Percentiles rank a stretch among this genome's conserved stretches.
Conservation (phyloP, 1,140 invertebrate genomes). For the Lineus longissimus region DNA sequence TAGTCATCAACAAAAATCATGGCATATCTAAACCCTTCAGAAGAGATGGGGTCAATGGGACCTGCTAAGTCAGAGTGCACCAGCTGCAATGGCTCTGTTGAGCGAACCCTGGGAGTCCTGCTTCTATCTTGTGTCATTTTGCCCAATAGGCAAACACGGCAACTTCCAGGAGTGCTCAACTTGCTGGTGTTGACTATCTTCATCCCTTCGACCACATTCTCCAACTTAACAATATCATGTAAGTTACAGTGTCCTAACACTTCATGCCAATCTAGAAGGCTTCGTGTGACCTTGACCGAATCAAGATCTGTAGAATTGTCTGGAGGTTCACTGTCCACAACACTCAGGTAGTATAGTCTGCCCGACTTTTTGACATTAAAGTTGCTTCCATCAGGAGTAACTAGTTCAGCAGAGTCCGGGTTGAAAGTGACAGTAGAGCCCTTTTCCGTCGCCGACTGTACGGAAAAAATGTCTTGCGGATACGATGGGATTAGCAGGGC, state of each 20-base stretch:
- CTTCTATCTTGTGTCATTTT: slow-evolving; percentile 9
- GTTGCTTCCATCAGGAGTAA: background rate
- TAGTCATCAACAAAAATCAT: slow-evolving; percentile 18
- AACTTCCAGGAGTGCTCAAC: too few species aligned
- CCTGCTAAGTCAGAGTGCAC: slow-evolving; percentile 17
- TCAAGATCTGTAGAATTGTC: background rate
- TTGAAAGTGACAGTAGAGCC: slow-evolving; percentile 1
- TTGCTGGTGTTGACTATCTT: background rate
- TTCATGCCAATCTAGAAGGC: slow-evolving; percentile 3
- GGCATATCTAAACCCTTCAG: slow-evolving; percentile 16
- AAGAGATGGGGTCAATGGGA: slow-evolving; percentile 8
- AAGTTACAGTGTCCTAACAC: slow-evolving; percentile 8
- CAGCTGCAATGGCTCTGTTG: slow-evolving; percentile 8
- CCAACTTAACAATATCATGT: background rate
- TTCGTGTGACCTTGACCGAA: too few species aligned
- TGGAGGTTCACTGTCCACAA: background rate
- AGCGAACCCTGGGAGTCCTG: background rate
- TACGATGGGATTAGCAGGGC: slow-evolving; percentile 18
- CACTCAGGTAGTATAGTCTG: background rate
- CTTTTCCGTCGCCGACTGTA: slow-evolving; percentile 16
- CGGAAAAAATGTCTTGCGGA: slow-evolving; percentile 19
- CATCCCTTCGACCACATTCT: slow-evolving; percentile 8
- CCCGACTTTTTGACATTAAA: slow-evolving; percentile 7
- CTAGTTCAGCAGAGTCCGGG: background rate
- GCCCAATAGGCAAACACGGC: background rate